Evolutionary conservation across 2,113 vertebrate genomes (phyloP).

Genomic region (Tetrao urogallus): DNA sequence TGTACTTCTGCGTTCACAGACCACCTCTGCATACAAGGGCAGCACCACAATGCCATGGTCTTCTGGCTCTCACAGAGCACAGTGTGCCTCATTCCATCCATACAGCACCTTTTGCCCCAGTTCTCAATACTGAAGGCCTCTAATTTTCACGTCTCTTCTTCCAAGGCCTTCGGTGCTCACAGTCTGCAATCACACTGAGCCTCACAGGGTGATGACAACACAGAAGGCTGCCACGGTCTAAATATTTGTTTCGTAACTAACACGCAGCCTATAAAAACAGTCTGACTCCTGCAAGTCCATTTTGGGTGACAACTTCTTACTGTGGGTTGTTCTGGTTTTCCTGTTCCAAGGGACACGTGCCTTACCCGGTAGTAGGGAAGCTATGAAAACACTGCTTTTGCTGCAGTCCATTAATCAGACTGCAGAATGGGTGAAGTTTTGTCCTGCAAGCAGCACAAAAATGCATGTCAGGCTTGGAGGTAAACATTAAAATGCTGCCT

Average conservation of each 20-base stretch:
- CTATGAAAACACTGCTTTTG: not conserved
- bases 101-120: not conserved
- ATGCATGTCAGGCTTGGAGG: not conserved
- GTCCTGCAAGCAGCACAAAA: not conserved
- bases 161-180: accelerated
- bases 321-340: accelerated
- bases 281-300: not conserved
- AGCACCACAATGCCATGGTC: accelerated
- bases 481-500: conserved; percentile 69
- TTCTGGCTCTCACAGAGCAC: accelerated
- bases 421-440: not conserved
- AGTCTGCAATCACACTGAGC: accelerated
- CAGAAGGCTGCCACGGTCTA: not conserved
- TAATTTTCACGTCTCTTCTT: not conserved
- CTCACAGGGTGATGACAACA: accelerated
- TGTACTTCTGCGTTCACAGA: not conserved
- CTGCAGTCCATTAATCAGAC: not conserved
- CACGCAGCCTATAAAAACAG: accelerated
- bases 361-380: accelerated
- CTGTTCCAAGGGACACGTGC: accelerated
- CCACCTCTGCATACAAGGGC: not conserved
- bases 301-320: accelerated
- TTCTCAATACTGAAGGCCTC: too few species aligned
- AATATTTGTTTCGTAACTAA: accelerated
- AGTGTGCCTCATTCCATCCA: accelerated